phyloP scores from a whole-genome alignment of 2,888 invertebrate genomes.

The Pollenia griseotomentosa region DNA sequence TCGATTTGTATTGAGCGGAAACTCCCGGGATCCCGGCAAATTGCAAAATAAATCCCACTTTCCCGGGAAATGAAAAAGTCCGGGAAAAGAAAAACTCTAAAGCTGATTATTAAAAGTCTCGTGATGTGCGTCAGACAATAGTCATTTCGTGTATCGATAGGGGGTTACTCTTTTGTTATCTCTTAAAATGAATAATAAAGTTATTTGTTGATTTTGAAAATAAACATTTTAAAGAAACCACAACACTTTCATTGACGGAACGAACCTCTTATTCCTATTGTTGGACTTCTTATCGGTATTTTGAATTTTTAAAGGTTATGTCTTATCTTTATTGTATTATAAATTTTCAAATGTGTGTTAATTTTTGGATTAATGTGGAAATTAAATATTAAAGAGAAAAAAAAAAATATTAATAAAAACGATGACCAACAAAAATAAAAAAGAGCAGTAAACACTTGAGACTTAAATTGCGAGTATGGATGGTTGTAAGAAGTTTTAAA shows the following conservation, averaged over 20 bases:
- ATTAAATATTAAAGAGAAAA: slow-evolving; percentile 14
- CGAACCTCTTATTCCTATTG: not conserved
- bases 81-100: too few relatives aligned
- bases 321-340: not conserved
- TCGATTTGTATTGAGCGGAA: too few relatives aligned
- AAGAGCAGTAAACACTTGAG: slow-evolving; percentile 33
- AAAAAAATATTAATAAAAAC: slow-evolving; percentile 17
- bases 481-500: not conserved
- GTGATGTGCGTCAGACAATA: slow-evolving; percentile 35
- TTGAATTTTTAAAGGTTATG: slow-evolving; percentile 56
- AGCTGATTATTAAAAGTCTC: slow-evolving; percentile 13
- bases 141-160: not conserved
- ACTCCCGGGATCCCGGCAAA: too few relatives aligned
- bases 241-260: slow-evolving; percentile 27
- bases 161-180: slow-evolving; percentile 41
- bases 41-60: too few relatives aligned
- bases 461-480: not conserved
- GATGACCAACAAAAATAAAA: slow-evolving; percentile 46
- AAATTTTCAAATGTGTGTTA: not conserved
- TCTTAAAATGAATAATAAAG: slow-evolving; percentile 14
- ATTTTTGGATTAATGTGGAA: not conserved
- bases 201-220: slow-evolving; percentile 32
- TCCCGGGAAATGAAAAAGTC: too few relatives aligned
- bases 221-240: not conserved
- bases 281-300: slow-evolving; percentile 30